Base-by-base conservation (phyloP, 2,113 vertebrate genomes). In the Gymnocephalus cernua region DNA sequence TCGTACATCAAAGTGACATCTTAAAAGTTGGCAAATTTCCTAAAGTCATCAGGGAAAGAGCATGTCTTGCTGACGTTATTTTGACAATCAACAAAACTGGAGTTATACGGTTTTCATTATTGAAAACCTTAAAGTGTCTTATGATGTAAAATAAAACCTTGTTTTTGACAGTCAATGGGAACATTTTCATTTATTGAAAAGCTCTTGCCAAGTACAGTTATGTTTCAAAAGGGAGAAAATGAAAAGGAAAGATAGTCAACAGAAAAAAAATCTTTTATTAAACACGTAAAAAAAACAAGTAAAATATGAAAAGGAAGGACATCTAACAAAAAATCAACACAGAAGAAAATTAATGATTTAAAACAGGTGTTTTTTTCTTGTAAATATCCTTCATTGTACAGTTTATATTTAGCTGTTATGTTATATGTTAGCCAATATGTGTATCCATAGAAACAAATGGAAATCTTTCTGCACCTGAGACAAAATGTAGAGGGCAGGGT, bases 391-490 rank as follows among this genome's bases (percentile, higher is more conserved):
- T 57, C 6, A 1, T 59, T 67, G 38, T 56, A 21, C 41, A 14
- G 5, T 82, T 81, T 62, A 90, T 77, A 84, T 86, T 82, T 83
- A 69, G 67, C 45, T 21, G 54, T 81, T 38, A 10, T 38, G 38
- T 41, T 41, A 41, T 11, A 41, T 11, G 38, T 41, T 41, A 41
- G 38, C 2, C 38, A 50, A 77, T 64, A 64, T 77, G 53, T 78
- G 84, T 89, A 79, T 79, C 90, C 87, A 91, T 91, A 79, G 86
- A 84, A 89, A 93, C 87, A 56, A 91, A 76, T 32, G 15, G 35
- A 78, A 51, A 74, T 84, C 54, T 64, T 41, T 58, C 45, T 58
- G 70, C 67, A 83, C 79, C 9, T 80, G 63, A 65, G 54, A 83
- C 62, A 58, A 68, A 75, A 71, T 70, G 38, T 29, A 23, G 53